Evolutionary conservation across 2,888 invertebrate species (phyloP), one percentile per base, ranked within the genome.

Genomic region (Nomada ferruginata): DNA sequence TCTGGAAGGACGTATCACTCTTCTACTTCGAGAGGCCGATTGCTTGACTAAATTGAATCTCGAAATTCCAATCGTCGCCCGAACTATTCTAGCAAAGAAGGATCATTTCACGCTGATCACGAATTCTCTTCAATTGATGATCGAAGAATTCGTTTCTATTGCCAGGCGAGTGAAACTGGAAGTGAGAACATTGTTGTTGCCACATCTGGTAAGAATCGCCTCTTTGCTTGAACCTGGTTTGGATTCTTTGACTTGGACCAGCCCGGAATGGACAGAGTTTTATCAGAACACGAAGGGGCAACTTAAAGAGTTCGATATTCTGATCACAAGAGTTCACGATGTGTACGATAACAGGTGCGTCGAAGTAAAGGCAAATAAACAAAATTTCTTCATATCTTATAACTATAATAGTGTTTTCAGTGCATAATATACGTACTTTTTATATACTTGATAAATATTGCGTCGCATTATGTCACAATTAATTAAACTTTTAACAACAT

Each of bases 121-220:
- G 89, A 97, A 97, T 93, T 97, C 97, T 0, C 94, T 97, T 72
- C 94, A 97, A 96, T 96, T 97, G 91, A 95, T 98, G 60, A 95
- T 98, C 76, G 96, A 97, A 91, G 96, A 97, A 92, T 97, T 97
- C 89, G 94, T 96, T 50, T 94, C 95, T 64, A 96, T 96, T 2
- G 96, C 97, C 0, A 95, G 96, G 72, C 95, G 96, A 47, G 97
- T 98, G 0, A 97, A 98, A 91, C 94, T 97, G 61, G 98, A 98
- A 94, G 97, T 98, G 20, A 96, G 98, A n/a, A 97, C 98, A 29
- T 94, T 99, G 69, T 96, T 99, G 92, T 95, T 98, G 50, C 98
- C 98, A 0, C 98, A 98, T 94, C 95, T 98, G 82, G 97, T 97
- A 42, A 96, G 97, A 36, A 95, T 99, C 18, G 97, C 98, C 2